Percentiles rank a stretch among this genome's conserved stretches.
Evolutionary conservation across 2,797 vertebrate genomes (phyloP).

Genomic region (Myoxocephalus aenaeus): DNA sequence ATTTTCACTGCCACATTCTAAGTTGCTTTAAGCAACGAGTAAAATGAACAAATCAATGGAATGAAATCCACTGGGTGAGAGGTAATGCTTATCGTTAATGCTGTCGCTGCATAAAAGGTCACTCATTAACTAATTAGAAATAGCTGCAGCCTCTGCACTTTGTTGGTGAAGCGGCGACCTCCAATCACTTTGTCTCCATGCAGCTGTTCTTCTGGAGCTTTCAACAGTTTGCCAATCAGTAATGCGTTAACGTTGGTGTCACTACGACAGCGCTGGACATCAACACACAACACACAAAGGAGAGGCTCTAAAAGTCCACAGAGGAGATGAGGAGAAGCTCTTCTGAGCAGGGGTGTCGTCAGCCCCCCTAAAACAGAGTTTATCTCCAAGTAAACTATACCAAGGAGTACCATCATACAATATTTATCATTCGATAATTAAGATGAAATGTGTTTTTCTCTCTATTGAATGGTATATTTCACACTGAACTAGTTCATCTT

Average conservation of each 20-base stretch:
- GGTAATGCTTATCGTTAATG: background rate
- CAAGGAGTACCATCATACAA: no score
- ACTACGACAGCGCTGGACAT: background rate
- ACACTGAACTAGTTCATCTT: no score
- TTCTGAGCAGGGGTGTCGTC: no score
- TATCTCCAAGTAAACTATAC: no score
- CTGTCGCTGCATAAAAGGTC: constrained; percentile 6
- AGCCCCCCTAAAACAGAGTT: no score
- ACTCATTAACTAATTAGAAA: constrained; percentile 36
- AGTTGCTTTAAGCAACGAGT: constrained; percentile 21
- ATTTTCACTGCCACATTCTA: background rate
- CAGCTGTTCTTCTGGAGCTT: background rate
- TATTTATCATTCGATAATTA: no score
- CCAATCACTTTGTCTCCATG: background rate
- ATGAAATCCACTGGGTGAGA: background rate
- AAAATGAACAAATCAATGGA: constrained; percentile 3
- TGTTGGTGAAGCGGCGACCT: background rate
- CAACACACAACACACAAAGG: background rate
- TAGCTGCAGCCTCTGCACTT: constrained; percentile 30
- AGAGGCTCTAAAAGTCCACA: background rate
- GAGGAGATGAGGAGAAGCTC: background rate
- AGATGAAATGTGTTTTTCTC: no score
- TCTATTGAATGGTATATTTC: no score
- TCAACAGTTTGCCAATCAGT: background rate
- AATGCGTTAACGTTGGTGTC: background rate